Conservation (phyloP, 1,140 invertebrate genomes). For the Temnothorax longispinosus region DNA sequence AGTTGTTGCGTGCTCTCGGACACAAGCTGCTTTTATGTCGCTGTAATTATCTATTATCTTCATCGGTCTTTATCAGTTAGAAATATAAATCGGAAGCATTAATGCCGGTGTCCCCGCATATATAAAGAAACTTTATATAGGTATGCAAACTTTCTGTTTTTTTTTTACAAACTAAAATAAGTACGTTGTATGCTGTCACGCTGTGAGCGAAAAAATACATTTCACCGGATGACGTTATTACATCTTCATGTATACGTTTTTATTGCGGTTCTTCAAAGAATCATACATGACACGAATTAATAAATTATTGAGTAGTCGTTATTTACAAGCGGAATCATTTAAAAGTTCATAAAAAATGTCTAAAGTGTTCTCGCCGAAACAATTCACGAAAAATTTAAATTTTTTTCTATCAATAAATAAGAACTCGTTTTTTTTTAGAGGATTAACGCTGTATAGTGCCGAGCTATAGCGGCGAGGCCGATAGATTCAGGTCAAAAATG, state of each 20-base stretch:
- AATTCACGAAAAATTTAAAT: neutral
- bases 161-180: constrained; percentile 7
- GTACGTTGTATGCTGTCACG: neutral
- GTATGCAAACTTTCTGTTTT: neutral
- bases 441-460: neutral
- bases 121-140: neutral
- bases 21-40: neutral
- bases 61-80: neutral
- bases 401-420: constrained; percentile 1
- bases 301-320: neutral
- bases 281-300: neutral
- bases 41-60: constrained; percentile 3
- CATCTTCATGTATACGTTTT: neutral
- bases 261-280: neutral
- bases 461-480: constrained; percentile 6
- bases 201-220: neutral
- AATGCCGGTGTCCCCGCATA: neutral
- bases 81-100: neutral
- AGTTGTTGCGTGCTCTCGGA: neutral
- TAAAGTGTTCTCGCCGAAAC: neutral
- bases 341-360: neutral
- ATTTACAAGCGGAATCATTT: neutral
- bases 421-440: neutral
- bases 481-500: constrained; percentile 67
- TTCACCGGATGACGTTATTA: neutral